phyloP scores from a whole-genome alignment of 2,113 vertebrate species.

The Callithrix jacchus region DNA sequence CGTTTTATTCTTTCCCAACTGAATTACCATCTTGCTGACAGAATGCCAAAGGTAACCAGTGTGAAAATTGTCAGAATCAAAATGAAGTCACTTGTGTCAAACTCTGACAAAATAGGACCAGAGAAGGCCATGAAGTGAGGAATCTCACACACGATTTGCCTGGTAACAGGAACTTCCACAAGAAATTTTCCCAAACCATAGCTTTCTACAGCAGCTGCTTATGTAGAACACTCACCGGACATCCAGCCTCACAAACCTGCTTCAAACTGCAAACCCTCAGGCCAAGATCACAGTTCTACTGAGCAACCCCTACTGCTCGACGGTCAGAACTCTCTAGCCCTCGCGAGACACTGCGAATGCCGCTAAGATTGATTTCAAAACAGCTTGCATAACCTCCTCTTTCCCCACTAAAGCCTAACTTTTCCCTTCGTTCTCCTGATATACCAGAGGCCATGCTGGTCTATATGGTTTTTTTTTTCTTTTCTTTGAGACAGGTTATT shows the following conservation, averaged over 20 bases:
- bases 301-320: background rate
- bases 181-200: background rate
- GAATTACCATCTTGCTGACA: background rate
- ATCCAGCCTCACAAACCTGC: background rate
- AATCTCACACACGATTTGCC: background rate
- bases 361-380: background rate
- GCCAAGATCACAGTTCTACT: background rate
- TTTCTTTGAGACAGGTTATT: too few relatives aligned
- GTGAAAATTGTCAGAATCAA: background rate
- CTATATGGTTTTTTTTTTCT: too few relatives aligned
- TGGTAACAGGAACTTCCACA: background rate
- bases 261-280: background rate
- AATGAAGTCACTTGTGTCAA: background rate
- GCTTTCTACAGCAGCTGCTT: background rate
- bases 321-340: background rate
- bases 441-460: background rate
- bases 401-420: background rate
- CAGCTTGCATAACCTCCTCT: background rate
- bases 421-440: background rate
- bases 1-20: background rate
- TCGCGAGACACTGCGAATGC: background rate
- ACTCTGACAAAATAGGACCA: background rate
- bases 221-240: background rate
- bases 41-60: background rate
- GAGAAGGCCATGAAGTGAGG: background rate